Percentiles rank a stretch among this genome's conserved stretches.
These are phyloP conservation scores for Drosophila sordidula DNA, from an alignment of 2,888 invertebrate genomes.

Conservation along the genomic window DNA sequence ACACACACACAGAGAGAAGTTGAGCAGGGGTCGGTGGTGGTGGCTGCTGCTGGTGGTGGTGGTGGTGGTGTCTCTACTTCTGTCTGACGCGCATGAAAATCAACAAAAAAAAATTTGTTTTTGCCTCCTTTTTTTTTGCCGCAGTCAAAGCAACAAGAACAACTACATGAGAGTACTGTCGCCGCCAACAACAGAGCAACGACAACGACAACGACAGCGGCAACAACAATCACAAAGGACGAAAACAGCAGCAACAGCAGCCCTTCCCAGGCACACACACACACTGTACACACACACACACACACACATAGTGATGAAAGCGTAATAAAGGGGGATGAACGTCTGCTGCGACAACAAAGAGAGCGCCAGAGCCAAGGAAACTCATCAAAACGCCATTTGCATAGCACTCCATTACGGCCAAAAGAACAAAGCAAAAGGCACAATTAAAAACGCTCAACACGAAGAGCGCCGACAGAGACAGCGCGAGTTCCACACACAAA, in stretches of 20 bases:
- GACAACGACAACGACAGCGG: conserved; percentile 59
- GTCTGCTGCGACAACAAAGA: conserved; percentile 68
- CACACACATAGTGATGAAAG: conserved; percentile 36
- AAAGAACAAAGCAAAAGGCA: conserved; percentile 81
- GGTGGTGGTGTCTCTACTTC: conserved; percentile 52
- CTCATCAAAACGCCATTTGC: conserved; percentile 82
- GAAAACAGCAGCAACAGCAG: conserved; percentile 50
- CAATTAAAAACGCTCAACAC: conserved; percentile 75
- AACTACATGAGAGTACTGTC: conserved; percentile 51
- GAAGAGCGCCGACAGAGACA: conserved; percentile 34
- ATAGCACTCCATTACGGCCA: conserved; percentile 81
- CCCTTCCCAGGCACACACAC: conserved; percentile 59
- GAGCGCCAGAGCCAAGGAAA: conserved; percentile 73
- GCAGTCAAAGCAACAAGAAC: conserved; percentile 53
- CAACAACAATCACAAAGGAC: conserved; percentile 61
- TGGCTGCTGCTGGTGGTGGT: conserved; percentile 28
- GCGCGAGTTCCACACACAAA: conserved; percentile 16
- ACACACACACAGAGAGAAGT: conserved; percentile 32
- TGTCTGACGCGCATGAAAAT: conserved; percentile 73
- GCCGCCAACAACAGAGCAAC: conserved; percentile 71
- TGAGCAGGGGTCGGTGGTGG: conserved; percentile 27
- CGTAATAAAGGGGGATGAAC: conserved; percentile 77
- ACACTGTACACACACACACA: conserved; percentile 40
- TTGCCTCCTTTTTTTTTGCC: conserved; percentile 36
- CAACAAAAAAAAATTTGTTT: conserved; percentile 32